Evolutionary conservation across 2,113 vertebrate species (phyloP).

Genomic region (Peromyscus polionotus): DNA sequence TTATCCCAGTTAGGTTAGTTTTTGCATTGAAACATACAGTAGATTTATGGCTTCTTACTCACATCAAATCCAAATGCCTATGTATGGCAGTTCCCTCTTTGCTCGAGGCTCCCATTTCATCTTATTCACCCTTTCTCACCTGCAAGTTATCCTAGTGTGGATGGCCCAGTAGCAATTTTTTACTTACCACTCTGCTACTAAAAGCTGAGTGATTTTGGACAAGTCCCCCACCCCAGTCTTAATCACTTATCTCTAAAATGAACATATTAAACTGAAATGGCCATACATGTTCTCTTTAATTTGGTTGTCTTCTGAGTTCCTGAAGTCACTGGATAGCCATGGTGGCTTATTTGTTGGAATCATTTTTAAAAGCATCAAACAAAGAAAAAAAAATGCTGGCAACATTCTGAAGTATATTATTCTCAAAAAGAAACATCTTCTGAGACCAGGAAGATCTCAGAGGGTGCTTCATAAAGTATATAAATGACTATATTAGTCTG

Average conservation of each 20-base stretch:
- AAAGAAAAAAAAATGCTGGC: background rate
- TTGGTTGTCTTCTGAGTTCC: conserved; percentile 37
- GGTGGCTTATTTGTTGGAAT: conserved; percentile 52
- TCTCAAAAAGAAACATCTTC: conserved; percentile 64
- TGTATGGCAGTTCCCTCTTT: too few species aligned
- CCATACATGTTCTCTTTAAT: background rate
- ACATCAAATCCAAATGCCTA: background rate
- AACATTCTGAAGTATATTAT: conserved; percentile 42
- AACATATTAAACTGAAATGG: background rate
- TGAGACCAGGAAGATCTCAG: conserved; percentile 52
- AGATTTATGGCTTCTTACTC: background rate
- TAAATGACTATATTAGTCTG: conserved; percentile 49
- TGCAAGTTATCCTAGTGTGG: background rate
- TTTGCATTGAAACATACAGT: background rate
- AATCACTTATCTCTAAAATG: conserved; percentile 19
- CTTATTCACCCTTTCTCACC: background rate
- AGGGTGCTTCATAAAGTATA: background rate
- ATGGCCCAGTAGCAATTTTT: background rate
- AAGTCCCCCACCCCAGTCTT: background rate
- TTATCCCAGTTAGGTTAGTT: background rate
- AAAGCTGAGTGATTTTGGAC: background rate
- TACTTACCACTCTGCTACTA: background rate
- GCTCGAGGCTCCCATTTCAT: background rate
- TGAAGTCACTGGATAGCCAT: conserved; percentile 17
- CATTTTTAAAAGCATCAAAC: background rate